A percentile compares a stretch with the other conserved stretches of the same genome.
These are phyloP conservation scores for Prosopocoilus inquinatus DNA, from an alignment of 2,888 invertebrate species.

Conservation along the genomic window DNA sequence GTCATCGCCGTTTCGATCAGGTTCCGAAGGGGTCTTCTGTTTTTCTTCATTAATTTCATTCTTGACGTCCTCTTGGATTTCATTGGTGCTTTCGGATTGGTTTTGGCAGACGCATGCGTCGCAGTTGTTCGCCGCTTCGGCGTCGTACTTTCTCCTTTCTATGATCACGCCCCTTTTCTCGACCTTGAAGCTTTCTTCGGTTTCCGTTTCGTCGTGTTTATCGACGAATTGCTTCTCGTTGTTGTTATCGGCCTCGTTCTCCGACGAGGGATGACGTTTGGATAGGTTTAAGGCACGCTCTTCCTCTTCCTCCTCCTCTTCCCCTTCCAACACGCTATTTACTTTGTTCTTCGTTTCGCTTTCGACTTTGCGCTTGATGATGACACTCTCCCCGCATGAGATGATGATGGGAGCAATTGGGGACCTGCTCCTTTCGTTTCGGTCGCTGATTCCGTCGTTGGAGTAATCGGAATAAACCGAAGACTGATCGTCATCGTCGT, in stretches of 20 bases:
- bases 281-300: too few species aligned
- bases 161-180: not conserved
- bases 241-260: not conserved
- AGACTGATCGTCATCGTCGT: not conserved
- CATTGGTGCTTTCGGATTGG: not conserved
- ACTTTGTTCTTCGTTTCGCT: not conserved
- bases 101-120: not conserved
- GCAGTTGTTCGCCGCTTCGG: not conserved
- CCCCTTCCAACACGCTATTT: not conserved
- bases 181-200: not conserved
- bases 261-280: too few species aligned
- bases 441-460: not conserved
- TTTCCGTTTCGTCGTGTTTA: not conserved
- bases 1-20: not conserved
- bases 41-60: constrained; percentile 3
- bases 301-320: too few species aligned
- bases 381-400: too few species aligned
- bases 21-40: not conserved
- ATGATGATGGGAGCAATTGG: too few species aligned
- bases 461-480: not conserved
- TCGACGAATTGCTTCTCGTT: not conserved
- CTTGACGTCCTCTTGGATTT: not conserved
- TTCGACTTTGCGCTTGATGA: too few species aligned
- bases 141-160: not conserved
- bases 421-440: not conserved